These are phyloP conservation scores for Phalacrocorax pelagicus DNA, from an alignment of 2,113 vertebrate species.

Conservation along the genomic window DNA sequence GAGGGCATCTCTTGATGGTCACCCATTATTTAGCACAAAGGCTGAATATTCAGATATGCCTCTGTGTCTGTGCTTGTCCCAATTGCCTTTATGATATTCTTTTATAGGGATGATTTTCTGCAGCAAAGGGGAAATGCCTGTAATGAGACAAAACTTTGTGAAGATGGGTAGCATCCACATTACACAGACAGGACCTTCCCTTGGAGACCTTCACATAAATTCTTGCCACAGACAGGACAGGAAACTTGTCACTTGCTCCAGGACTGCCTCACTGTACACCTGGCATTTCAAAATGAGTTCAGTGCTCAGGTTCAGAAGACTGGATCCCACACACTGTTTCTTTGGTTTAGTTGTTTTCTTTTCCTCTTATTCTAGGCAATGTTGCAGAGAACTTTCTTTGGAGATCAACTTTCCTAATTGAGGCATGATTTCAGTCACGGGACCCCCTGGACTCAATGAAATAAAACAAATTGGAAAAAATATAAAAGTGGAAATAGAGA, in stretches of 20 bases:
- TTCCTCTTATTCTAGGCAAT: background rate
- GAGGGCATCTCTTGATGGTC: background rate
- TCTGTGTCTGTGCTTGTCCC: background rate
- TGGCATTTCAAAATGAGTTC: background rate
- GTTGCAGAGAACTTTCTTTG: constrained; percentile 13
- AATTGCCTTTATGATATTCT: background rate
- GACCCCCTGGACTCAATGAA: constrained; percentile 34
- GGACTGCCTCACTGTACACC: background rate
- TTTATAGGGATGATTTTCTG: background rate
- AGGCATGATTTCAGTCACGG: constrained; percentile 18
- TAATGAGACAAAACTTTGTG: background rate
- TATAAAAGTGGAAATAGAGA: constrained; percentile 6
- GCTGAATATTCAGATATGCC: background rate
- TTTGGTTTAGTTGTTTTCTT: background rate
- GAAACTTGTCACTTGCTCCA: background rate
- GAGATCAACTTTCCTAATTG: constrained; percentile 13
- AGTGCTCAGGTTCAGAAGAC: background rate
- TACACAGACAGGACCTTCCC: background rate
- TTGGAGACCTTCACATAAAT: background rate
- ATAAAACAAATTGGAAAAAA: constrained; percentile 47
- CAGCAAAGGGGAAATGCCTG: background rate
- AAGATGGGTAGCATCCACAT: background rate
- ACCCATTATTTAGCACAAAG: background rate
- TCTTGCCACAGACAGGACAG: background rate
- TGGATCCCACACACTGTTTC: background rate